Base-by-base conservation (phyloP, 2,113 vertebrate species). In the Hippocampus zosterae region DNA sequence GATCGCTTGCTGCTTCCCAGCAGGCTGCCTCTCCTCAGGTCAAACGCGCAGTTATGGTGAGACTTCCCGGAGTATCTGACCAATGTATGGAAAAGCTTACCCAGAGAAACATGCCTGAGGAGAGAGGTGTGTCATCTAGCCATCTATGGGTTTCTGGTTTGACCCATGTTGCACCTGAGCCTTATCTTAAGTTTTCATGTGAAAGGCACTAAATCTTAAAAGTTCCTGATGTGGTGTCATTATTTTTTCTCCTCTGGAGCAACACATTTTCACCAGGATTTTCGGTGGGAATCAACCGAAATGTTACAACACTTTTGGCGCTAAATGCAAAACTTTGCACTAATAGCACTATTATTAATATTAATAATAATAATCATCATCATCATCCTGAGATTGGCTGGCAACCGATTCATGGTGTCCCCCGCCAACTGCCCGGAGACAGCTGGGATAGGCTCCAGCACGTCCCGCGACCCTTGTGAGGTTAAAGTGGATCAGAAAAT, bases 1-100 rank as follows among this genome's bases (percentile, higher is more conserved):
- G 50, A 79, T 71, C 70, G 69, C 41, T 74, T 56, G 27, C 57
- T 63, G 57, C 57, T 60, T 25, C 19, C 62, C 68, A 66, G 61
- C 65, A 57, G 61, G 25, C 73, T 68, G 64, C 55, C 62, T 73
- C 42, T 60, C 76, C 41, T 27, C 46, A 50, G 70, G 27, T 83
- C 71, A 79, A 67, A 52, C 52, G 68, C 16, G 40, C 53, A 40
- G 25, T 44, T 67, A 27, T 7, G 8, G 37, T 19, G 68, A 25
- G 68, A 74, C 21, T 50, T 13, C 23, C 23, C 42, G 18, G 42
- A 46, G 46, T 46, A 18, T 65, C 46, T 44, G 21, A 52, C 65
- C 25, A 7, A 1, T 52, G 27, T 53, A 33, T 67, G 5, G 46
- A 59, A 44, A 67, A 46, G 41, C 60, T 37, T 65, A 10, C 12